phyloP scores from a whole-genome alignment of 1,140 invertebrate genomes.

The Littorina saxatilis region DNA sequence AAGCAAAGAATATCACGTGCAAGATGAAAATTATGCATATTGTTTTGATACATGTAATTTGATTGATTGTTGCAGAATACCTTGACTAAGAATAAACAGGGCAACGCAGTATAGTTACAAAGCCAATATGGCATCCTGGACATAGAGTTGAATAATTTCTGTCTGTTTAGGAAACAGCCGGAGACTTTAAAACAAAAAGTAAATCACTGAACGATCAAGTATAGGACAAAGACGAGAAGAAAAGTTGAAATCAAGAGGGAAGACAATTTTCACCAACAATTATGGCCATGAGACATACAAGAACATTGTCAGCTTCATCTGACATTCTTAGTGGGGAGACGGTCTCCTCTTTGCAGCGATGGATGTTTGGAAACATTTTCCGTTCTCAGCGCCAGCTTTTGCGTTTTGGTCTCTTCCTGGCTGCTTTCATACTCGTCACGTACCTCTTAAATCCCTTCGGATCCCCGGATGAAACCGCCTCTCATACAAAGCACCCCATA shows the following conservation, averaged over 20 bases:
- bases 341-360: not conserved
- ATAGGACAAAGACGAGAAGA: not conserved
- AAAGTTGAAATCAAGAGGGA: not conserved
- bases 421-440: not conserved
- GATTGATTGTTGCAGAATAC: no score
- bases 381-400: conserved; percentile 4
- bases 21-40: no score
- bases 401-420: not conserved
- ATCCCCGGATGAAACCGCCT: not conserved
- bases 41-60: no score
- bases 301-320: not conserved
- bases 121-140: no score
- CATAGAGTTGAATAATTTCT: no score
- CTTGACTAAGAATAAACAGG: no score
- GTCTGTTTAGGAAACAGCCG: not conserved
- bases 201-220: not conserved
- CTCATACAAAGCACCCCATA: not conserved
- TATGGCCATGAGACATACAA: not conserved
- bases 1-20: no score
- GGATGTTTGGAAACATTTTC: conserved; percentile 4
- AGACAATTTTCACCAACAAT: not conserved
- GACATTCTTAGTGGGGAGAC: not conserved
- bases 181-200: not conserved
- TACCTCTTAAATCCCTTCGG: not conserved
- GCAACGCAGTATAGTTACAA: no score